These are phyloP conservation scores for Cydia strobilella DNA, from an alignment of 1,140 invertebrate species.

Conservation along the genomic window DNA sequence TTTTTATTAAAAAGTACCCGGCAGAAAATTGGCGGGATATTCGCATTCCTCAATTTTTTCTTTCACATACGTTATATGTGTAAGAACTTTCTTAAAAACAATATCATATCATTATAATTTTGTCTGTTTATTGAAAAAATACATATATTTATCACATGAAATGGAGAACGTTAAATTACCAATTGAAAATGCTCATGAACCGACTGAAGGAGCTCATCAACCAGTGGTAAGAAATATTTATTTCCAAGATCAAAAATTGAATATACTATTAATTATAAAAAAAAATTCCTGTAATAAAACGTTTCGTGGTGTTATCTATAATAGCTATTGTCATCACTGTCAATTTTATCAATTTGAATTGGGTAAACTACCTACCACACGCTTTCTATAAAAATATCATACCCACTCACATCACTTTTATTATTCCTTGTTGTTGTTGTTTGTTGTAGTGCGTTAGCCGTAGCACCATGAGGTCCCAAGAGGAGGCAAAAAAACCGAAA, in stretches of 20 bases:
- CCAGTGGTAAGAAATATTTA: constrained; percentile 46
- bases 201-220: constrained; percentile 57
- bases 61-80: too few species aligned
- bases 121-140: background rate
- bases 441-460: background rate
- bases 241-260: background rate
- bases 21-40: too few species aligned
- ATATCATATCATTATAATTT: background rate
- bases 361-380: background rate
- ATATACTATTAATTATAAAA: background rate
- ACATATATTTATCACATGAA: background rate
- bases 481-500: constrained; percentile 33
- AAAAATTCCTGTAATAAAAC: background rate
- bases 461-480: constrained; percentile 29
- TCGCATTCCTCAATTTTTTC: too few species aligned
- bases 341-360: background rate
- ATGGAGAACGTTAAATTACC: constrained; percentile 58
- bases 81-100: too few species aligned
- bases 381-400: constrained; percentile 1
- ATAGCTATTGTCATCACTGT: background rate
- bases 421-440: background rate
- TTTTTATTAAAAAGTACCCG: too few species aligned
- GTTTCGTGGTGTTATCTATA: background rate
- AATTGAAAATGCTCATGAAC: constrained; percentile 54
- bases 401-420: background rate